Evolutionary conservation across 2,888 invertebrate genomes (phyloP).

Genomic region (Arge pagana): DNA sequence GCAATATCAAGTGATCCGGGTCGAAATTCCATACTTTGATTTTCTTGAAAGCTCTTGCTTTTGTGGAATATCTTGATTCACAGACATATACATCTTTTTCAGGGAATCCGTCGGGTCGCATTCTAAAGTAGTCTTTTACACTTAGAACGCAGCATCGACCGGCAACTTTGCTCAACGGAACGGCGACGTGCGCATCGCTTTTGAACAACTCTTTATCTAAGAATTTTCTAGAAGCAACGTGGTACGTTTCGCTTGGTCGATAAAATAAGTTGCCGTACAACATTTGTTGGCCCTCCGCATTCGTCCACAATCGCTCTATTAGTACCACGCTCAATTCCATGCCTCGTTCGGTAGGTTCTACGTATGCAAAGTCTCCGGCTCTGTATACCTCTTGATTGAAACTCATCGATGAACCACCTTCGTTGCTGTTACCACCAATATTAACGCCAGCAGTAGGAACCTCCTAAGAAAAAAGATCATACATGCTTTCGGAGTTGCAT

Average conservation of each 20-base stretch:
- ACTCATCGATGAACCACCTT: slow-evolving; percentile 68
- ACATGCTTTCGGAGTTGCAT: slow-evolving; percentile 3
- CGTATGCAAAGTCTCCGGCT: slow-evolving; percentile 92
- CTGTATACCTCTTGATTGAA: slow-evolving; percentile 78
- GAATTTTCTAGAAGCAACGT: slow-evolving; percentile 93
- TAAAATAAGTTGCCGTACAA: slow-evolving; percentile 90
- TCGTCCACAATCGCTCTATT: slow-evolving; percentile 89
- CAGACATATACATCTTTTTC: slow-evolving; percentile 97
- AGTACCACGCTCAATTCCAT: slow-evolving; percentile 81
- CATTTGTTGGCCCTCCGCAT: slow-evolving; percentile 80
- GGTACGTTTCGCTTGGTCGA: slow-evolving; percentile 94
- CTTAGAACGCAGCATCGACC: slow-evolving; percentile 93
- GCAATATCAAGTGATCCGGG: slow-evolving; percentile 67
- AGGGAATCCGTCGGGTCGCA: slow-evolving; percentile 81
- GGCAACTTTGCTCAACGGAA: slow-evolving; percentile 81
- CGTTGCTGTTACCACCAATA: slow-evolving; percentile 48
- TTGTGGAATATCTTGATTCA: slow-evolving; percentile 91
- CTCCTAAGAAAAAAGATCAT: slow-evolving; percentile 9
- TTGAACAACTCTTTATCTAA: slow-evolving; percentile 96
- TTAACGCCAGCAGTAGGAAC: slow-evolving; percentile 37
- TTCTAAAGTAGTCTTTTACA: slow-evolving; percentile 92
- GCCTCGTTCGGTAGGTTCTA: slow-evolving; percentile 69
- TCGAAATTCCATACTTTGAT: slow-evolving; percentile 80
- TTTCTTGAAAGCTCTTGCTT: slow-evolving; percentile 88
- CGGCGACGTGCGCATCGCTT: slow-evolving; percentile 84